Evolutionary conservation across 1,140 invertebrate genomes (phyloP).

Genomic region (Cyrtorhinus lividipennis): DNA sequence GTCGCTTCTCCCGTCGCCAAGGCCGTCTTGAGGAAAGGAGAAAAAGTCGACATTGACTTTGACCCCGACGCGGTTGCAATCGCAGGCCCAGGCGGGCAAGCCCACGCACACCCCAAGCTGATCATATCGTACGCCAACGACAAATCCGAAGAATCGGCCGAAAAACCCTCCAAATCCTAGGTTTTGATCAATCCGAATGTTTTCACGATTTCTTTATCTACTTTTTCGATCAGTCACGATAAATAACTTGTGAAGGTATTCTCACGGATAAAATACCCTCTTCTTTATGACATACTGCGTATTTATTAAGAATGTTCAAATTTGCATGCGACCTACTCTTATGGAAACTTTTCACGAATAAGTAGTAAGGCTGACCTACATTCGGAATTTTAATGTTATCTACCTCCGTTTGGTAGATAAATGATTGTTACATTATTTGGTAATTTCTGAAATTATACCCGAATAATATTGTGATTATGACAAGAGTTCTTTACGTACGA

Average conservation of each 20-base stretch:
- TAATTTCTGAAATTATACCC: no score
- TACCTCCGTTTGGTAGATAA: no score
- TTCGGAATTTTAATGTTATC: no score
- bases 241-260: neutral
- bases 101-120: conserved; percentile 48
- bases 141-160: neutral
- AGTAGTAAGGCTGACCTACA: no score
- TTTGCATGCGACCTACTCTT: no score
- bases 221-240: neutral
- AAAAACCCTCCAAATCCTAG: neutral
- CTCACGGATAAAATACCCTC: no score
- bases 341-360: no score
- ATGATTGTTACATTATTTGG: no score
- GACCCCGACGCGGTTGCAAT: conserved; percentile 49
- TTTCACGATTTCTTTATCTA: neutral
- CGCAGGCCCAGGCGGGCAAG: conserved; percentile 50
- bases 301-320: no score
- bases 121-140: conserved; percentile 25
- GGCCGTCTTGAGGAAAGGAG: conserved; percentile 36
- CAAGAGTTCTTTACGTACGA: no score
- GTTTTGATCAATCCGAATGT: neutral
- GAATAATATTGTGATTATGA: no score
- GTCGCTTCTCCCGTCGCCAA: conserved; percentile 48
- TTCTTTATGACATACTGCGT: no score
- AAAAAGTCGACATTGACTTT: conserved; percentile 39